Evolutionary conservation across 1,140 invertebrate species (phyloP).

Genomic region (Drosophila erecta): DNA sequence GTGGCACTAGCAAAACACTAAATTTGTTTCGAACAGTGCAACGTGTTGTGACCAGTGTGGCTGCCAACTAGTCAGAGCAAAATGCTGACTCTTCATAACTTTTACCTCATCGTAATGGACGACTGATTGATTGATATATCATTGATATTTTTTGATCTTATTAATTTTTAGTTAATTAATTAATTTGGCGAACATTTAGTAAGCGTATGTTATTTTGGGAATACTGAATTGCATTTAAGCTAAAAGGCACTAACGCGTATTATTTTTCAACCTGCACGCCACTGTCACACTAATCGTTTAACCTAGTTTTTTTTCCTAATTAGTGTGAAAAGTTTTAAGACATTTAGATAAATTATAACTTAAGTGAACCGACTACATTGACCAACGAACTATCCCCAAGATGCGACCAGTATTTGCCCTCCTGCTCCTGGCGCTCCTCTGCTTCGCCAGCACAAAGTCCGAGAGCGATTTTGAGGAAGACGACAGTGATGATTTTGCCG

Average conservation of each 20-base stretch:
- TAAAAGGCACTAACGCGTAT: neutral
- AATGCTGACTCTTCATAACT: too few relatives aligned
- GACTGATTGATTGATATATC: too few relatives aligned
- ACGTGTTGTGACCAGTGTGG: conserved; percentile 46
- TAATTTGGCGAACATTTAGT: too few relatives aligned
- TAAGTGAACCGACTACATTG: conserved; percentile 44
- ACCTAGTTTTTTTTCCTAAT: conserved; percentile 72
- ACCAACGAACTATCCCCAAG: conserved; percentile 28
- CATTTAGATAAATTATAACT: conserved; percentile 64
- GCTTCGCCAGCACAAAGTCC: conserved; percentile 51
- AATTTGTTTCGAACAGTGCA: conserved; percentile 48
- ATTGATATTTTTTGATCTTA: too few relatives aligned
- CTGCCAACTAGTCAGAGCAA: too few relatives aligned
- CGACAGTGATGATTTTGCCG: conserved; percentile 95
- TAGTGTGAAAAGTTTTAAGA: conserved; percentile 62
- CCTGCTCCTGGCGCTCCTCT: conserved; percentile 60
- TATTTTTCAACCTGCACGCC: neutral
- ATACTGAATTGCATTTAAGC: neutral
- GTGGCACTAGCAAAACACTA: conserved; percentile 13
- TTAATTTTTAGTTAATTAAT: too few relatives aligned
- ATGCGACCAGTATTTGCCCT: conserved; percentile 71
- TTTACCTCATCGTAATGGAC: too few relatives aligned
- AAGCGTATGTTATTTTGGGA: neutral
- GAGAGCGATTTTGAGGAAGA: conserved; percentile 49
- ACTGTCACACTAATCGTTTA: conserved; percentile 42